A percentile compares a stretch with the other conserved stretches of the same genome.
Evolutionary conservation across 2,888 invertebrate species (phyloP).

Genomic region (Agrilus cyanescens): DNA sequence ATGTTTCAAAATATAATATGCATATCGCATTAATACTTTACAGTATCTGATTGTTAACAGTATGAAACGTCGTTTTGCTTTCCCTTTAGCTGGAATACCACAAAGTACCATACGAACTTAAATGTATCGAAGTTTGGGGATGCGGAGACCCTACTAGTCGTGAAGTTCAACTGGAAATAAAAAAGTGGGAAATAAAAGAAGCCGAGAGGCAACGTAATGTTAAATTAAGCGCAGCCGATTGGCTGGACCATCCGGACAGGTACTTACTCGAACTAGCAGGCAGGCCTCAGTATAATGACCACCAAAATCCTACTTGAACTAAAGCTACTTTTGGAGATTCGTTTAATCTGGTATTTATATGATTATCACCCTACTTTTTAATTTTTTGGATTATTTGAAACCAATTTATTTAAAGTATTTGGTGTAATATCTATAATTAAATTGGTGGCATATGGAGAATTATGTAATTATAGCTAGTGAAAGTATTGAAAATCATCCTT

Average conservation of each 20-base stretch:
- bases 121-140: slow-evolving; percentile 69
- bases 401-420: too few relatives aligned
- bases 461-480: too few relatives aligned
- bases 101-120: slow-evolving; percentile 51
- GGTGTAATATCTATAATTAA: too few relatives aligned
- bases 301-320: slow-evolving; percentile 38
- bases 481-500: too few relatives aligned
- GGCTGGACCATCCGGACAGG: slow-evolving; percentile 93
- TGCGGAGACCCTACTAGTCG: slow-evolving; percentile 70
- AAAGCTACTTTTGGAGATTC: slow-evolving; percentile 9
- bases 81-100: slow-evolving; percentile 44
- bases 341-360: too few relatives aligned
- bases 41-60: too few relatives aligned
- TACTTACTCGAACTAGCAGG: slow-evolving; percentile 83
- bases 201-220: slow-evolving; percentile 77
- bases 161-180: slow-evolving; percentile 76
- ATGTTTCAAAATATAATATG: too few relatives aligned
- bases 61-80: not conserved
- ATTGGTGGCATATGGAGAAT: too few relatives aligned
- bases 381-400: too few relatives aligned
- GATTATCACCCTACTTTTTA: too few relatives aligned
- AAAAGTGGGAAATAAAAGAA: slow-evolving; percentile 80
- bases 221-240: slow-evolving; percentile 78
- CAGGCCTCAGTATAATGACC: slow-evolving; percentile 65
- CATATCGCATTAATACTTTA: too few relatives aligned